These are phyloP conservation scores for Drosophila virilis DNA, from an alignment of 1,140 invertebrate genomes.

Conservation along the genomic window DNA sequence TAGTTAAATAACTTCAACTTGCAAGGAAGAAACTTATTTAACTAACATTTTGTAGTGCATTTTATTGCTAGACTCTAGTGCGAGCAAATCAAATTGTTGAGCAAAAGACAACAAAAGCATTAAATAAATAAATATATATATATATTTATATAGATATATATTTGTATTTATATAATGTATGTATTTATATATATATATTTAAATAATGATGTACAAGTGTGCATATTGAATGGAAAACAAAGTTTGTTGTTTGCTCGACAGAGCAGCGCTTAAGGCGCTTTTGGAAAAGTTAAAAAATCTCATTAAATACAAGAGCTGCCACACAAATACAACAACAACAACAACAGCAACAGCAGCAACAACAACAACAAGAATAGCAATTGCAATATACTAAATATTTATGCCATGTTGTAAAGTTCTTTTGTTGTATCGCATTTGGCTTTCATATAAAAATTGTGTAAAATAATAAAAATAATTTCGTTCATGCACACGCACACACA, in stretches of 20 bases:
- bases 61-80: too few relatives aligned
- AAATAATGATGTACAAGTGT: background rate
- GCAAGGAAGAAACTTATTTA: too few relatives aligned
- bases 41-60: too few relatives aligned
- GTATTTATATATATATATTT: background rate
- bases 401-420: constrained; percentile 51
- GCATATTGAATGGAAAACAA: constrained; percentile 12
- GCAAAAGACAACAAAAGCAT: background rate
- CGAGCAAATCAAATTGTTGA: background rate
- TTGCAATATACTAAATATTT: constrained; percentile 77
- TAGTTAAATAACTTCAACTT: too few relatives aligned
- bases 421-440: constrained; percentile 53
- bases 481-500: constrained; percentile 25
- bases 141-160: background rate
- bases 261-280: constrained; percentile 61
- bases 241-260: constrained; percentile 21
- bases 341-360: constrained; percentile 2
- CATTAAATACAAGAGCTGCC: constrained; percentile 66
- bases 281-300: constrained; percentile 75
- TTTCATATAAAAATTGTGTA: constrained; percentile 77
- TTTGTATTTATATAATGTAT: constrained; percentile 2
- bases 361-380: constrained; percentile 29
- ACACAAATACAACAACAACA: constrained; percentile 30
- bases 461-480: constrained; percentile 79
- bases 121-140: background rate